Evolutionary conservation across 2,797 vertebrate genomes (phyloP), one percentile per base, ranked within the genome.

Genomic region (Bovichtus diacanthus): DNA sequence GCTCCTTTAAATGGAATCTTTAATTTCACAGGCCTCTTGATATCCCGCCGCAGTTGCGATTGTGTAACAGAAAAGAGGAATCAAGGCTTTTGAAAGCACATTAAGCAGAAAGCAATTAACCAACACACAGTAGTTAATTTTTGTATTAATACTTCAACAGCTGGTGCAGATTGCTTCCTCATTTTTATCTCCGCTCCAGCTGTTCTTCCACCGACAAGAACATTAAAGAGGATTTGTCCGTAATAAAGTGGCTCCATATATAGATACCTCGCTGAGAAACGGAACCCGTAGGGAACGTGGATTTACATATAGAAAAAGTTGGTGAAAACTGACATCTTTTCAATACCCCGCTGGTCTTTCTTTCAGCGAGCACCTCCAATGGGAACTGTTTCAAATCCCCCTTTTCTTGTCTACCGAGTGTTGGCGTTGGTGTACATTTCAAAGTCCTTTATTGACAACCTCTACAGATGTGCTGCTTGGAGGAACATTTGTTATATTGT

Each of bases 61-160:
- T 94, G 94, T 92, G 88, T 90, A 93, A 93, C 91, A 93, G 91
- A 94, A 94, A 92, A 81, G 91, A 86, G 90, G 92, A 93, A 93
- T 92, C 88, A 83, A 89, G 91, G 90, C 94, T 94, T 94, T 95
- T 93, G 90, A 94, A 93, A 94, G 93, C 92, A 95, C 94, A 95
- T 95, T 95, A 95, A 93, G 91, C 93, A 93, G 93, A 94, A 95
- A 95, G 94, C 94, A 94, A 95, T 95, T 95, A 95, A 94, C 92
- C 92, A 91, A 93, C 93, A 93, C 94, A 93, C 90, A 93, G 94
- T 93, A 93, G 94, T 94, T 95, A 93, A 94, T 95, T 95, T 93
- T 94, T 93, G 89, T 93, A 94, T 95, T 94, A 95, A 94, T 95
- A 91, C 94, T 92, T 93, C 89, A 94, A 92, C 94, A 95, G 94